Evolutionary conservation across 2,113 vertebrate species (phyloP).

Genomic region (Ivindomyrus marchei): DNA sequence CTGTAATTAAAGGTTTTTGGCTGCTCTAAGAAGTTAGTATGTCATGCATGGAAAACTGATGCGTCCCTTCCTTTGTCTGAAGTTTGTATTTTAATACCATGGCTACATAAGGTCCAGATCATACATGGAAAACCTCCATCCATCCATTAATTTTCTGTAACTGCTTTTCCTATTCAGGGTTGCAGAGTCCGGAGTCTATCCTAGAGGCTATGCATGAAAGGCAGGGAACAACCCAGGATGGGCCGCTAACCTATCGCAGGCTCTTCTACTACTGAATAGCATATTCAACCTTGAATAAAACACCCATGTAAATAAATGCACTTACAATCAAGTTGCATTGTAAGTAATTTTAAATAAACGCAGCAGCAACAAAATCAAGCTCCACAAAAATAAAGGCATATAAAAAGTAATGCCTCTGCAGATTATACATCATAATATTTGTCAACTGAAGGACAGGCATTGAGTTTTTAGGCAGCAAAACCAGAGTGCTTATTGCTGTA

Average conservation of each 20-base stretch:
- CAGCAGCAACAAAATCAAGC: not conserved
- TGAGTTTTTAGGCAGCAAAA: not conserved
- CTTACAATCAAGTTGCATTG: not conserved
- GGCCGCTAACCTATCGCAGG: not conserved
- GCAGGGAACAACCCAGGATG: not conserved
- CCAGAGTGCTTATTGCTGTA: not conserved
- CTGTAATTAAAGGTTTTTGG: not conserved
- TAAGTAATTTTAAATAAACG: not conserved
- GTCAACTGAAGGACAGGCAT: not conserved
- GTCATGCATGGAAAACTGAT: not conserved
- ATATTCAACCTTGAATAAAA: not conserved
- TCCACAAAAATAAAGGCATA: not conserved
- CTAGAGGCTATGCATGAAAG: not conserved
- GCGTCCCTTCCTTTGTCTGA: not conserved
- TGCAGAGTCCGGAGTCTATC: not conserved
- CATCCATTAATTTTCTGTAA: not conserved
- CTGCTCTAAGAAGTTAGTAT: not conserved
- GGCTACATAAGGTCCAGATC: not conserved
- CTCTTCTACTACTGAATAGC: not conserved
- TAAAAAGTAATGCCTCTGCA: not conserved
- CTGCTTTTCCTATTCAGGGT: not conserved
- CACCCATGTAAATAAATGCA: not conserved
- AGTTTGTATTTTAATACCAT: not conserved
- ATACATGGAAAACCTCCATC: not conserved
- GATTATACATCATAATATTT: not conserved